Percentiles rank a stretch among this genome's conserved stretches.
phyloP scores from a whole-genome alignment of 1,140 invertebrate genomes.

The Drosophila hydei region DNA sequence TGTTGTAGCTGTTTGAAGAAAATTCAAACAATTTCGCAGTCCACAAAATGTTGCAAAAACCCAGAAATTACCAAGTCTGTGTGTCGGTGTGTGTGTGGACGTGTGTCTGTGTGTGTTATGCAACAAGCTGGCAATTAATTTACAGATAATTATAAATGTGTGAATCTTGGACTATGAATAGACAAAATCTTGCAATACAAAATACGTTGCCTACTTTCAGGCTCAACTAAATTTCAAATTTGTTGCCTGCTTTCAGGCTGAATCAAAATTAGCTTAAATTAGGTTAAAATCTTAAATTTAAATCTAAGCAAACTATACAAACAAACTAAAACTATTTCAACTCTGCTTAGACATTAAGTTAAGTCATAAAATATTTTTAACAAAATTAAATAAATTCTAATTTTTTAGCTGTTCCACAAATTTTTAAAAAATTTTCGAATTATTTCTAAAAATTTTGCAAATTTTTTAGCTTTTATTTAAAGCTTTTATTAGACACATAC shows the following conservation, averaged over 20 bases:
- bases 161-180: neutral
- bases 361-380: no score
- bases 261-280: no score
- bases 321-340: neutral
- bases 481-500: neutral
- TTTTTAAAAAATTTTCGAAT: neutral
- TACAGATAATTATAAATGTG: neutral
- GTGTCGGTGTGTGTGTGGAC: slow-evolving; percentile 13
- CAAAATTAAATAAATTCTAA: no score
- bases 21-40: slow-evolving; percentile 42
- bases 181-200: slow-evolving; percentile 7
- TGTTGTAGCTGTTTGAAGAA: slow-evolving; percentile 46
- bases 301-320: neutral
- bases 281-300: neutral
- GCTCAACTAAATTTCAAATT: no score
- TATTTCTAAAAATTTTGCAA: no score
- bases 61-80: slow-evolving; percentile 37
- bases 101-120: neutral
- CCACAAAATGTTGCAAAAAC: slow-evolving; percentile 58
- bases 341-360: no score
- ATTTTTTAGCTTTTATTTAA: neutral
- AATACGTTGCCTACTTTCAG: slow-evolving; percentile 40
- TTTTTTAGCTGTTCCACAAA: slow-evolving; percentile 3
- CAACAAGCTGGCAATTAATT: no score
- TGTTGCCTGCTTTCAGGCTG: slow-evolving; percentile 36